Conservation (phyloP, 2,113 vertebrate species). For the Vanacampus margaritifer region DNA sequence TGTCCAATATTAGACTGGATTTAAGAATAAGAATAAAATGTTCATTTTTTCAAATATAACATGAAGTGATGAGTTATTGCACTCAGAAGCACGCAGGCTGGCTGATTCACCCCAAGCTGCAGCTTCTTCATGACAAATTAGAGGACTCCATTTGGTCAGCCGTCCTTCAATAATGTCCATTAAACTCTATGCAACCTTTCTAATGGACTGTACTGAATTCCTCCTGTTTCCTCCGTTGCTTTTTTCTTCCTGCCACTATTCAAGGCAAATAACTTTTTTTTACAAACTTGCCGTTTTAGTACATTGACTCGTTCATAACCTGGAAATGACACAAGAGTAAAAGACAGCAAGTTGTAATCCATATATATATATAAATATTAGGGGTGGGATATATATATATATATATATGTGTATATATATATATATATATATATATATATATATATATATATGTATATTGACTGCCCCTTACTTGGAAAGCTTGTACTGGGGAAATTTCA, state of each 20-base stretch:
- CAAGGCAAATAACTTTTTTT: slow-evolving; percentile 10
- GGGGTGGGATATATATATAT: too few relatives aligned
- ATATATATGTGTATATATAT: too few relatives aligned
- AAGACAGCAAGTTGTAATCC: too few relatives aligned
- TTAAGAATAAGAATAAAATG: slow-evolving; percentile 4
- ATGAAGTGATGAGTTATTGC: slow-evolving; percentile 36
- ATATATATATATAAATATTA: too few relatives aligned
- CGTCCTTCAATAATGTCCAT: slow-evolving; percentile 32
- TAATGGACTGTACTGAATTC: slow-evolving; percentile 43
- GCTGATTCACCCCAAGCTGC: slow-evolving; percentile 45
- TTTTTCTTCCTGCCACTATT: slow-evolving; percentile 30
- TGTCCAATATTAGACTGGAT: background rate
- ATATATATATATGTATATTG: too few relatives aligned
- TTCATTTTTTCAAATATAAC: slow-evolving; percentile 32
- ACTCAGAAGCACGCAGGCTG: slow-evolving; percentile 41
- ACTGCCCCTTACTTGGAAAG: too few relatives aligned
- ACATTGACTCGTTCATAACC: too few relatives aligned
- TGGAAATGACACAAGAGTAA: too few relatives aligned
- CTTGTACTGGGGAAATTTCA: too few relatives aligned
- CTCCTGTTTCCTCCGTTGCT: slow-evolving; percentile 14
- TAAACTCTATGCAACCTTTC: slow-evolving; percentile 41
- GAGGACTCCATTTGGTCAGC: slow-evolving; percentile 33
- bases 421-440: too few relatives aligned
- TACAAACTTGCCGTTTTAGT: background rate
- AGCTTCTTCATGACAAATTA: slow-evolving; percentile 40